phyloP scores from a whole-genome alignment of 2,113 vertebrate genomes.

The Chaetodon trifascialis region DNA sequence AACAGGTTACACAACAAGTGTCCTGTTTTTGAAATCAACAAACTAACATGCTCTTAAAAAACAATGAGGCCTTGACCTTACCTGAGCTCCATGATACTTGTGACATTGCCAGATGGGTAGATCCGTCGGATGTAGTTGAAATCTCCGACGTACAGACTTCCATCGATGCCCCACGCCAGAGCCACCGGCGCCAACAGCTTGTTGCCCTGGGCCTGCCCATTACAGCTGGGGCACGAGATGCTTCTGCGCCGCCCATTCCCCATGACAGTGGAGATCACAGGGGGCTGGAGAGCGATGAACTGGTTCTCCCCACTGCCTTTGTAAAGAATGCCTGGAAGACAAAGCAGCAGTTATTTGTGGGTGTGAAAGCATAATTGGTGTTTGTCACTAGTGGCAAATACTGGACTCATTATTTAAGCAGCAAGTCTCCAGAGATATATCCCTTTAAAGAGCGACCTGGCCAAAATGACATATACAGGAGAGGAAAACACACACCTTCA shows the following conservation, averaged over 20 bases:
- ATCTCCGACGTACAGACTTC: slow-evolving; percentile 96
- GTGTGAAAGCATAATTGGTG: slow-evolving; percentile 22
- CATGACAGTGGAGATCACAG: slow-evolving; percentile 97
- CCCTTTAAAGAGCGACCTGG: neutral
- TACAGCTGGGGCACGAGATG: slow-evolving; percentile 98
- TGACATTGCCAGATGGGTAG: slow-evolving; percentile 96
- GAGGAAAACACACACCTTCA: neutral
- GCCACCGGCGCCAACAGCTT: slow-evolving; percentile 96
- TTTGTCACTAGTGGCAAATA: neutral
- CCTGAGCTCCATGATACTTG: slow-evolving; percentile 97
- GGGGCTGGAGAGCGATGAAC: slow-evolving; percentile 97
- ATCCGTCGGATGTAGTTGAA: slow-evolving; percentile 99
- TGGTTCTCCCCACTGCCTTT: slow-evolving; percentile 98
- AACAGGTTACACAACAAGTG: neutral
- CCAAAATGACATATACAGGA: neutral
- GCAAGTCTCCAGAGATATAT: neutral
- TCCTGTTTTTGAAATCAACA: neutral
- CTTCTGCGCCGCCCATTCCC: slow-evolving; percentile 95
- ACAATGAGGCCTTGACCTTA: slow-evolving; percentile 63
- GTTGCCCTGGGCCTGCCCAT: slow-evolving; percentile 97
- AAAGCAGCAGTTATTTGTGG: slow-evolving; percentile 29
- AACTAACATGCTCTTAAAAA: neutral
- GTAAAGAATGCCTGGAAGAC: slow-evolving; percentile 92
- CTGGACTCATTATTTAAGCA: slow-evolving; percentile 9
- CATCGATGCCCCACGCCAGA: slow-evolving; percentile 94